Conservation (phyloP, 2,888 invertebrate genomes). For the Pollenia griseotomentosa region DNA sequence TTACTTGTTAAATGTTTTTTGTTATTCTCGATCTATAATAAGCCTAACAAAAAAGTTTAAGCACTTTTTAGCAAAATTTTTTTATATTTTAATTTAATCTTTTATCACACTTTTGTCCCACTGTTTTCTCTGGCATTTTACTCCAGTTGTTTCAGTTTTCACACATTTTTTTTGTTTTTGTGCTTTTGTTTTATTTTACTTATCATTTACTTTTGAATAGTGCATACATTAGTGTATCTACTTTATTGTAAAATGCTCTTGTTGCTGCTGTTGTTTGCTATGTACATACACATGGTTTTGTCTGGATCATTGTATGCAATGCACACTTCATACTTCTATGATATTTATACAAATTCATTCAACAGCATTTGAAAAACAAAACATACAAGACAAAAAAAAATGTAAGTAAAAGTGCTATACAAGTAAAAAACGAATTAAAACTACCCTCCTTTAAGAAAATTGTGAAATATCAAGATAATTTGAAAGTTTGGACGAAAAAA, state of each 20-base stretch:
- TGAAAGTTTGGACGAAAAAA: neutral
- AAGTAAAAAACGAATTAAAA: constrained; percentile 18
- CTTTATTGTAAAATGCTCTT: constrained; percentile 57
- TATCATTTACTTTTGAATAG: constrained; percentile 60
- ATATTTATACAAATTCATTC: constrained; percentile 58
- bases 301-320: constrained; percentile 50
- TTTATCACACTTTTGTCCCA: neutral
- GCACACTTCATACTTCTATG: constrained; percentile 49
- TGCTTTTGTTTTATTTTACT: constrained; percentile 46
- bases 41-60: no score
- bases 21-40: no score
- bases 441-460: neutral
- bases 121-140: constrained; percentile 33
- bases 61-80: neutral
- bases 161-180: constrained; percentile 10
- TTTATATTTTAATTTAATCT: neutral
- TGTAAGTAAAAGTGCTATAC: neutral
- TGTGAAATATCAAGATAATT: no score
- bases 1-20: no score
- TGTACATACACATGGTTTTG: constrained; percentile 46
- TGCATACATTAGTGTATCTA: constrained; percentile 55
- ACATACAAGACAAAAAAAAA: neutral
- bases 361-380: constrained; percentile 48
- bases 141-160: constrained; percentile 25
- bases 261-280: constrained; percentile 29